Evolutionary conservation across 2,888 invertebrate species (phyloP), one percentile per base, ranked within the genome.

Genomic region (Pammene fasciana): DNA sequence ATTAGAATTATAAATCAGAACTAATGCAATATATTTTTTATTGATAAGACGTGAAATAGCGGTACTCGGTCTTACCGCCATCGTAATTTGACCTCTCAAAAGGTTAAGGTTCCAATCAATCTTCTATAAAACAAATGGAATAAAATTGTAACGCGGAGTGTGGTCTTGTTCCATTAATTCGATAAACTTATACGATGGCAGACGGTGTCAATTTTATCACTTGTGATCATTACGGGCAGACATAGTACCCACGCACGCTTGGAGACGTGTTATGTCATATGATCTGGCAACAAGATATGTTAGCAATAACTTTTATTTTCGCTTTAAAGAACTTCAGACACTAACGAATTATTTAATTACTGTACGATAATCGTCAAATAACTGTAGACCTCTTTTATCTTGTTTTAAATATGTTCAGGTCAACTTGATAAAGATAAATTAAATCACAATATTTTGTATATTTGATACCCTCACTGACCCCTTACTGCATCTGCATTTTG

Each of bases 121-220:
- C 13, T 43, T 67, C 52, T 34, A 52, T 11, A 18, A 1, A 14
- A 66, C 7, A 60, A 55, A n/a, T 62, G 41, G 26, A 26, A 48
- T 59, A 38, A 60, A 52, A 61, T 66, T 18, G 67, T 68, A 71
- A 71, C 68, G 66, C 55, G 67, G 60, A 59, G 72, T 62, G 68
- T 62, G 68, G 73, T 62, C 72, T 26, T 68, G 74, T 66, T 73
- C 75, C 46, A 65, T 57, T 71, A 66, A 74, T 73, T 73, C 70
- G 70, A 72, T 65, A 68, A 71, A 60, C 78, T 79, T 76, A 72
- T 72, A 77, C 78, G 75, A 77, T 78, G 74, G 71, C 76, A 78
- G 78, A 78, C 70, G 75, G 79, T 76, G 78, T 78, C 81, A 75
- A 65, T 77, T 68, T 79, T 78, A 82, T 82, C 79, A 77, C 71